Percentiles rank a stretch among this genome's conserved stretches.
phyloP scores from a whole-genome alignment of 2,113 vertebrate genomes.

The Eubucco bourcierii region DNA sequence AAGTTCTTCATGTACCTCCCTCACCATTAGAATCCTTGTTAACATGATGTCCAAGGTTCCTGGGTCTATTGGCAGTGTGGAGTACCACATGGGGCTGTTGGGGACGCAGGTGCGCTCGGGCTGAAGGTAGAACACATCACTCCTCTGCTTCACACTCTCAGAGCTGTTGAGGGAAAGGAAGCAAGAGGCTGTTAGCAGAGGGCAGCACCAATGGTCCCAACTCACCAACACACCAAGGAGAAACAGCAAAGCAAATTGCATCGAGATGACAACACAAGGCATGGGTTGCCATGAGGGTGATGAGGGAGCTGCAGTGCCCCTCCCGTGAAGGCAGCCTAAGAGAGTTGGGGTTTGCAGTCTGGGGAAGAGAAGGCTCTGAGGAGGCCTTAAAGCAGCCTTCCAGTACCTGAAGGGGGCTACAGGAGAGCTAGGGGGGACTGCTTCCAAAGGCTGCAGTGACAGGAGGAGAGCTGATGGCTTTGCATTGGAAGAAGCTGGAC shows the following conservation, averaged over 20 bases:
- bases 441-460: no score
- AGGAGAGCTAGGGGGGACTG: no score
- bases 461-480: no score
- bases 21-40: constrained; percentile 90
- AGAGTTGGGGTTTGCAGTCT: no score
- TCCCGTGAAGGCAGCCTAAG: no score
- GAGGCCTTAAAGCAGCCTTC: no score
- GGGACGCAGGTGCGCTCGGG: constrained; percentile 95
- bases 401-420: no score
- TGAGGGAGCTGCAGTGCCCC: no score
- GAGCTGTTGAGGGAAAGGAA: constrained; percentile 76
- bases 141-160: constrained; percentile 93
- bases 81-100: constrained; percentile 97
- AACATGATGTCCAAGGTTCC: constrained; percentile 94
- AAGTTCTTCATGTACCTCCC: constrained; percentile 89
- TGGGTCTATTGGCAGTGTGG: constrained; percentile 87
- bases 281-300: no score
- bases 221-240: not conserved
- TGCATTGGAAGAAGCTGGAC: no score
- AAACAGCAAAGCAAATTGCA: not conserved
- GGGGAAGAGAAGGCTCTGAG: no score
- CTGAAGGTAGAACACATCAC: constrained; percentile 93
- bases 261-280: not conserved
- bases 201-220: not conserved
- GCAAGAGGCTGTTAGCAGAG: not conserved